phyloP scores from a whole-genome alignment of 2,113 vertebrate genomes.

The Dicrurus megarhynchus region DNA sequence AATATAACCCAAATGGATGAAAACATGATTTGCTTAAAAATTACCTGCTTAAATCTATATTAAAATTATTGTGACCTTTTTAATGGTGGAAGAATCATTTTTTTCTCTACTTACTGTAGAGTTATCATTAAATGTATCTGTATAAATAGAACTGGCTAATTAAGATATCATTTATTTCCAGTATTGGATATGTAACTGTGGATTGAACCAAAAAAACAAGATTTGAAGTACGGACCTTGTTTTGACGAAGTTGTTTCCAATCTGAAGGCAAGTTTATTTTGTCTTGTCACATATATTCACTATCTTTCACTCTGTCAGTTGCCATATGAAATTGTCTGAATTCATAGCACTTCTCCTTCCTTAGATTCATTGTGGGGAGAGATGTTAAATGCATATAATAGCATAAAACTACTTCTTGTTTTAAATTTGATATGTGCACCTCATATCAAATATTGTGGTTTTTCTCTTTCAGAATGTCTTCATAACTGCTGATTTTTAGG shows the following conservation, averaged over 20 bases:
- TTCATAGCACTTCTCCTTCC: not conserved
- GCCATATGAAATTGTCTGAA: not conserved
- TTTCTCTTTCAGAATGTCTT: not conserved
- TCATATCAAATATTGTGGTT: not conserved
- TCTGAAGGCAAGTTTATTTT: not conserved
- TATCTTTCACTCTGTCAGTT: not conserved
- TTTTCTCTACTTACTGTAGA: not conserved
- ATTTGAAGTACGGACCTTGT: not conserved
- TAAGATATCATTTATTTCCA: not conserved
- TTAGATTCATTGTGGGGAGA: not conserved
- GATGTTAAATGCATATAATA: not conserved
- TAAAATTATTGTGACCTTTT: not conserved
- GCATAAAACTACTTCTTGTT: not conserved
- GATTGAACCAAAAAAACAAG: not conserved
- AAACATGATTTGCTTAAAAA: not conserved
- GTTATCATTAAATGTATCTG: not conserved
- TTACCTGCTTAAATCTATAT: not conserved
- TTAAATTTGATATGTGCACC: not conserved
- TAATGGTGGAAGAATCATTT: not conserved
- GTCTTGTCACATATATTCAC: not conserved
- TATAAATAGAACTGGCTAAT: not conserved
- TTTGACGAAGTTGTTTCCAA: not conserved
- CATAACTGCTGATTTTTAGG: not conserved
- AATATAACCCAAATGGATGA: not conserved
- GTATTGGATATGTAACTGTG: not conserved